A percentile compares a stretch with the other conserved stretches of the same genome.
Conservation (phyloP, 2,797 vertebrate species). For the Sebastolobus altivelis region DNA sequence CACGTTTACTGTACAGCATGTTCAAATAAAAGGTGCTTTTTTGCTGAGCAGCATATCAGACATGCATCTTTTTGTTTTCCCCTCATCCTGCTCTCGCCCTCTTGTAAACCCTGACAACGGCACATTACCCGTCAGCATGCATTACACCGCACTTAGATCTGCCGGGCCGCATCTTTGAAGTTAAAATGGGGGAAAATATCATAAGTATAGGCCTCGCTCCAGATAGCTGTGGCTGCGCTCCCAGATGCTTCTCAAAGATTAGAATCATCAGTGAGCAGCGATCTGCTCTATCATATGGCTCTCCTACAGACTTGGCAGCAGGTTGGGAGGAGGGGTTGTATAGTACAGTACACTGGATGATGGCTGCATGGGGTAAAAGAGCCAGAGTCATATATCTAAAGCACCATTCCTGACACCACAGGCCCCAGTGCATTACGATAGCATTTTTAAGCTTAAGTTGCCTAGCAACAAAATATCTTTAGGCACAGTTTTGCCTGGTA, state of each 20-base stretch:
- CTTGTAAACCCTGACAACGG: slow-evolving; percentile 76
- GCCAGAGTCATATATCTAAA: slow-evolving; percentile 50
- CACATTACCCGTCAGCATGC: slow-evolving; percentile 78
- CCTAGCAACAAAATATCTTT: slow-evolving; percentile 62
- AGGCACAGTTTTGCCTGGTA: slow-evolving; percentile 50
- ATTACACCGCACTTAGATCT: slow-evolving; percentile 81
- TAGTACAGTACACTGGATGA: slow-evolving; percentile 38
- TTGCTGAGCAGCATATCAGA: slow-evolving; percentile 50
- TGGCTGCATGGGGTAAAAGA: slow-evolving; percentile 33
- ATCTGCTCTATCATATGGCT: slow-evolving; percentile 77
- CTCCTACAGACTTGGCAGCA: slow-evolving; percentile 72
- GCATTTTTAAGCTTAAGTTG: slow-evolving; percentile 55
- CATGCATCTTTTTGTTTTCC: slow-evolving; percentile 68
- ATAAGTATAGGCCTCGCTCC: slow-evolving; percentile 81
- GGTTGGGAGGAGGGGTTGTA: slow-evolving; percentile 37
- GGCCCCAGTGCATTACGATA: slow-evolving; percentile 24
- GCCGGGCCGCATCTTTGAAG: slow-evolving; percentile 79
- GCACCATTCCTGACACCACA: slow-evolving; percentile 33
- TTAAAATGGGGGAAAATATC: slow-evolving; percentile 83
- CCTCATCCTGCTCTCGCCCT: slow-evolving; percentile 42
- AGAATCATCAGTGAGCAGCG: slow-evolving; percentile 77
- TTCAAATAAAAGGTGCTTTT: slow-evolving; percentile 57
- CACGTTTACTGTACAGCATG: slow-evolving; percentile 38
- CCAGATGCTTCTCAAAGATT: slow-evolving; percentile 82
- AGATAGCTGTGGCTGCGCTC: slow-evolving; percentile 77